Evolutionary conservation across 2,113 vertebrate genomes (phyloP), one percentile per base, ranked within the genome.

Genomic region (Heterotis niloticus): DNA sequence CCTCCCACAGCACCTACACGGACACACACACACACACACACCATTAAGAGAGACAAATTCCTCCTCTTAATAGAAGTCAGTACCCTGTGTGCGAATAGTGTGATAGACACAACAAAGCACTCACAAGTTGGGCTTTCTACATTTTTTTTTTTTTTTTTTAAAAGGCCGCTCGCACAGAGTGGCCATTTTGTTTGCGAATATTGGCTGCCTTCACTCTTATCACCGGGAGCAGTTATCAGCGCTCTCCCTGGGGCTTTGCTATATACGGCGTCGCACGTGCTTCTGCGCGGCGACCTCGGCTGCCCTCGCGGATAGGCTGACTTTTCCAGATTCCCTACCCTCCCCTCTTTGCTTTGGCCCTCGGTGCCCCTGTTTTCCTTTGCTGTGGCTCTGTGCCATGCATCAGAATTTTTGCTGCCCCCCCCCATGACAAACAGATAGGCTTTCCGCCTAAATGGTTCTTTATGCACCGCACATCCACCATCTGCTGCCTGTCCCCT

Each of bases 141-240:
- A 44, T 44, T 44, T 44, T 44, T 44, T 44, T n/a, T n/a, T n/a
- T n/a, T n/a, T n/a, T n/a, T n/a, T n/a, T n/a, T n/a, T n/a, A n/a
- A n/a, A 44, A 44, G 34, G 34, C 34, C 7, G 34, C 34, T 44
- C 7, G 7, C 34, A 7, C 34, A 44, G 34, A 44, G 34, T 44
- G 34, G 34, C 34, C 34, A 44, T 44, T 44, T 44, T 44, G 34
- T 44, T 44, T 44, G 34, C 34, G 34, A 44, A 62, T 20, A 4
- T 74, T 51, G 57, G 71, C 51, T 74, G 71, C 54, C 13, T 28
- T 28, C 26, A 24, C 52, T 54, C 71, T 74, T 59, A 74, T 74
- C 71, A 24, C 23, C 54, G 52, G 10, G 23, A 54, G 71, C 20
- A 54, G 54, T 72, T 54, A 54, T 72, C 69, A 28, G 71, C 0